Percentiles rank a stretch among this genome's conserved stretches.
Conservation (phyloP, 2,797 vertebrate species). For the Coregonus ussuriensis region DNA sequence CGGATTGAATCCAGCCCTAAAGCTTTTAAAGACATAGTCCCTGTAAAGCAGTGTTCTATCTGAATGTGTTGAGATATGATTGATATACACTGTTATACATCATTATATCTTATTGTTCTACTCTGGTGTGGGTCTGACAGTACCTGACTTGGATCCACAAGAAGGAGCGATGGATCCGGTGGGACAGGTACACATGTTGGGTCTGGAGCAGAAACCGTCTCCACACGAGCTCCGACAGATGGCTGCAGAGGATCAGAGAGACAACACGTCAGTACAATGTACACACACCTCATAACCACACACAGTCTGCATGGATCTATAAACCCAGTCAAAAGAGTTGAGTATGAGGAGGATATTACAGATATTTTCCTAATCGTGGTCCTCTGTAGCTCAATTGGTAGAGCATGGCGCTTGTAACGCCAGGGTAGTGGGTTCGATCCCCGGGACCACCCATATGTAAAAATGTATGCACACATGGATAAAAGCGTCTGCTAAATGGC, state of each 20-base stretch:
- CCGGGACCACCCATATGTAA: too few relatives aligned
- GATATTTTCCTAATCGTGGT: too few relatives aligned
- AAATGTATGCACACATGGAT: too few relatives aligned
- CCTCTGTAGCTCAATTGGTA: too few relatives aligned
- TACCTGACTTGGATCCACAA: constrained; percentile 97
- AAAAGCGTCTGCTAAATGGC: too few relatives aligned
- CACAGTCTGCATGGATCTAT: not conserved
- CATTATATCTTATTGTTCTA: too few relatives aligned
- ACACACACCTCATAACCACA: not conserved
- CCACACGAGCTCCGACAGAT: constrained; percentile 98
- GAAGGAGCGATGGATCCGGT: constrained; percentile 91
- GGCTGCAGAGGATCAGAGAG: constrained; percentile 72
- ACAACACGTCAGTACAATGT: not conserved
- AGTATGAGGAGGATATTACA: too few relatives aligned
- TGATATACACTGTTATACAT: too few relatives aligned
- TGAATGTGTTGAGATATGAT: too few relatives aligned
- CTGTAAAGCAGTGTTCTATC: constrained; percentile 5
- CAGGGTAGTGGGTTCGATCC: too few relatives aligned
- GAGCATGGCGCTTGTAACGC: too few relatives aligned
- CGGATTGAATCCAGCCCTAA: not conserved
- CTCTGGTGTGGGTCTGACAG: constrained; percentile 10
- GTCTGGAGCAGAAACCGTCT: constrained; percentile 98
- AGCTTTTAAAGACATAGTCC: constrained; percentile 19
- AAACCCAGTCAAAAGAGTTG: not conserved
- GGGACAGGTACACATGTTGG: constrained; percentile 98